phyloP scores from a whole-genome alignment of 2,113 vertebrate genomes.

The Dryoscopus gambensis region DNA sequence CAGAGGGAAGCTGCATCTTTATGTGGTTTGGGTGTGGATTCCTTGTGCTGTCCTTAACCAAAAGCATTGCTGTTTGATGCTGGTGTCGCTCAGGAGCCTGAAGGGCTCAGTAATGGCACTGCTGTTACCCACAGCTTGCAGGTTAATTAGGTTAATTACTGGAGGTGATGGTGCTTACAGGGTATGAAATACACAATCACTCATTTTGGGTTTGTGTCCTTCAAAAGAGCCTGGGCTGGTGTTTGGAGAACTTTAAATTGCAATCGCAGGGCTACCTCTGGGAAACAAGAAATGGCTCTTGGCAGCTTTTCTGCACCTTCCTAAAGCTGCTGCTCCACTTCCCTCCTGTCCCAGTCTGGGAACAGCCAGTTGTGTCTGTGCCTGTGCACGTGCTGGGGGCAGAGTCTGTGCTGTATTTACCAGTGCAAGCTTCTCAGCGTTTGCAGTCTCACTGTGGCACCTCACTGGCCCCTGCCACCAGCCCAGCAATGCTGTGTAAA shows the following conservation, averaged over 20 bases:
- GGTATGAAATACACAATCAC: background rate
- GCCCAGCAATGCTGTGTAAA: background rate
- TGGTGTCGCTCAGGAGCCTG: background rate
- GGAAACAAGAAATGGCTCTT: background rate
- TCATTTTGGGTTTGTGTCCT: background rate
- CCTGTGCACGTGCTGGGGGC: background rate
- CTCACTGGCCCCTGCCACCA: too few relatives aligned
- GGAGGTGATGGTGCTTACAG: background rate
- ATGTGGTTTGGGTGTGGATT: background rate
- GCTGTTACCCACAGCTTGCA: background rate
- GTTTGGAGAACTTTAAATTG: background rate
- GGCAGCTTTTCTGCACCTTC: background rate
- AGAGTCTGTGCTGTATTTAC: background rate
- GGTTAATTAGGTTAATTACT: background rate
- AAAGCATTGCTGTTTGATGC: background rate
- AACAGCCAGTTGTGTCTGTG: background rate
- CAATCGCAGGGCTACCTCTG: rapidly evolving
- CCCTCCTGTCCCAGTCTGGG: background rate
- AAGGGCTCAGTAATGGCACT: background rate
- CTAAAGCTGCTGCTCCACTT: background rate
- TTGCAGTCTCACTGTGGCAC: background rate
- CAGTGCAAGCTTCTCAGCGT: too few relatives aligned
- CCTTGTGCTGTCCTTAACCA: background rate
- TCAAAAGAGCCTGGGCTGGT: background rate
- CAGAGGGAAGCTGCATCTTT: background rate